Conservation (phyloP, 1,140 invertebrate genomes). For the Achroia grisella region DNA sequence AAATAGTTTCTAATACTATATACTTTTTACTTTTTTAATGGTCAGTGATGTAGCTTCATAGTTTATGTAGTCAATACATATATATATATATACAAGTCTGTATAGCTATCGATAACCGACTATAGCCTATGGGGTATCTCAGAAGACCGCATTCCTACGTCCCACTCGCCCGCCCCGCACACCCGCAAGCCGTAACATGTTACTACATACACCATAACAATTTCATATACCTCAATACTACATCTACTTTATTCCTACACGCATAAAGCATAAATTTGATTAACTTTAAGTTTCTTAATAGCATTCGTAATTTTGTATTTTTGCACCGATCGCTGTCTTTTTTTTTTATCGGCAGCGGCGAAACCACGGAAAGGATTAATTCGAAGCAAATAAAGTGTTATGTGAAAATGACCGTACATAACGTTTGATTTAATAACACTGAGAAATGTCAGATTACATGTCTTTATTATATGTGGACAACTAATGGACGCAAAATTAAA, state of each 20-base stretch:
- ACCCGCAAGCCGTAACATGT: conserved; percentile 23
- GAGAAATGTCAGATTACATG: too few species aligned
- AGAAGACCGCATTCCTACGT: conserved; percentile 59
- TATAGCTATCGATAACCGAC: conserved; percentile 42
- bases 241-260: conserved; percentile 3
- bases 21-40: conserved; percentile 3
- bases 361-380: conserved; percentile 65
- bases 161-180: conserved; percentile 29
- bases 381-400: conserved; percentile 60
- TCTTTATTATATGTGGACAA: too few species aligned
- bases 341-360: conserved; percentile 36
- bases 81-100: conserved; percentile 44
- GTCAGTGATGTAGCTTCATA: conserved; percentile 5
- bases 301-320: conserved; percentile 15
- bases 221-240: conserved; percentile 11
- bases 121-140: conserved; percentile 62
- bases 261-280: conserved; percentile 13
- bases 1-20: not conserved
- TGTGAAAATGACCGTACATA: conserved; percentile 21
- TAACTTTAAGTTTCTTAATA: conserved; percentile 2
- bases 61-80: conserved; percentile 22
- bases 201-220: conserved; percentile 15
- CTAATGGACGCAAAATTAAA: too few species aligned
- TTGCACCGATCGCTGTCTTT: conserved; percentile 35
- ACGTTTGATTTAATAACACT: too few species aligned